phyloP scores from a whole-genome alignment of 1,140 invertebrate genomes.

The Chionoecetes opilio region DNA sequence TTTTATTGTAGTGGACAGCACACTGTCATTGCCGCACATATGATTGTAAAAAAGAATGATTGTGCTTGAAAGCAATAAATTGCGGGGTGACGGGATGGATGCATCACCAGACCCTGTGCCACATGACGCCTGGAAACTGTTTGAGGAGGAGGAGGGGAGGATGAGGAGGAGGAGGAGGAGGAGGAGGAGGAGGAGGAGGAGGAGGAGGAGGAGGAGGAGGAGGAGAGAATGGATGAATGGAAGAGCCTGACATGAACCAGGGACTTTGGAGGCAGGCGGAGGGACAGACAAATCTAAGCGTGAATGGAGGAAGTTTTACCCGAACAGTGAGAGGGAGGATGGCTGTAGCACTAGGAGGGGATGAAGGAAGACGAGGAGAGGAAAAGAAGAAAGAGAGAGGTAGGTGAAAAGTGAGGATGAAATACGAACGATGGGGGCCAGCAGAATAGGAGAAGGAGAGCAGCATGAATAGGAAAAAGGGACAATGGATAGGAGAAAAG shows the following conservation, averaged over 20 bases:
- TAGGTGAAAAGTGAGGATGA: too few relatives aligned
- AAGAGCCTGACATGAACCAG: not conserved
- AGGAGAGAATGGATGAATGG: not conserved
- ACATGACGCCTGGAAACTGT: not conserved
- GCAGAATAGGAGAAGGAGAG: too few relatives aligned
- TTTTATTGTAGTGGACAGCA: too few relatives aligned
- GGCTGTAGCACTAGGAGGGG: too few relatives aligned
- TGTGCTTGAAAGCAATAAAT: not conserved
- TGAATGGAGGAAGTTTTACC: not conserved
- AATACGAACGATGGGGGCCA: too few relatives aligned
- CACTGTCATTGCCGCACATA: too few relatives aligned
- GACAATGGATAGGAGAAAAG: too few relatives aligned
- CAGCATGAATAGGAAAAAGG: too few relatives aligned
- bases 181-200: not conserved
- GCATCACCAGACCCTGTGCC: not conserved
- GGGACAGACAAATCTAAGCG: not conserved
- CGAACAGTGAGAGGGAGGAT: not conserved
- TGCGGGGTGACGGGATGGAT: not conserved
- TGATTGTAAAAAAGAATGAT: too few relatives aligned
- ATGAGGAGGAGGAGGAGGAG: not conserved
- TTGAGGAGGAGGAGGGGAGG: not conserved
- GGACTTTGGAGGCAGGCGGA: not conserved
- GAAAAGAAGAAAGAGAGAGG: not conserved
- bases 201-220: not conserved
- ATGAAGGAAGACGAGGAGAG: not conserved